A percentile compares a stretch with the other conserved stretches of the same genome.
These are phyloP conservation scores for Luperina nickerlii DNA, from an alignment of 2,888 invertebrate genomes.

Conservation along the genomic window DNA sequence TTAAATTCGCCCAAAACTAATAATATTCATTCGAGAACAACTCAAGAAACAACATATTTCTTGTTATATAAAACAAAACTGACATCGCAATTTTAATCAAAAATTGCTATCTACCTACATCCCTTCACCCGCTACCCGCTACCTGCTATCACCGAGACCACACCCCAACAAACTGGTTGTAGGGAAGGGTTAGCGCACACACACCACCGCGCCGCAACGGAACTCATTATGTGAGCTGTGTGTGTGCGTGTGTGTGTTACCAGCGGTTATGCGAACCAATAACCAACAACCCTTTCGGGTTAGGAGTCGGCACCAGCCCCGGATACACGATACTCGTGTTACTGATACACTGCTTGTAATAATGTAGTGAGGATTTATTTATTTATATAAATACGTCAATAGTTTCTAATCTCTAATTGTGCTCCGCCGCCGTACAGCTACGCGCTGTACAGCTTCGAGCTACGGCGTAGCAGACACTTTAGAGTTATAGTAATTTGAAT, in stretches of 20 bases:
- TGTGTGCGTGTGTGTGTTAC: constrained; percentile 52
- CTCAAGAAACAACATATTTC: background rate
- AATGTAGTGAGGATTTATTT: background rate
- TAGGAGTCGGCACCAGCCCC: constrained; percentile 60
- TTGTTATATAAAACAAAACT: background rate
- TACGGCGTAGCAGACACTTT: background rate
- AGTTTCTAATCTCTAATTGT: background rate
- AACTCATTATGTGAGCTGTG: constrained; percentile 55
- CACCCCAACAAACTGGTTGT: constrained; percentile 77
- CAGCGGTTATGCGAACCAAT: constrained; percentile 74
- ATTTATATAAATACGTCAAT: too few relatives aligned
- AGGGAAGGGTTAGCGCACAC: constrained; percentile 78
- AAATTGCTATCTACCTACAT: background rate
- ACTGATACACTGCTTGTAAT: background rate
- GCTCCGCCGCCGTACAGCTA: background rate
- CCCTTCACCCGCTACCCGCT: constrained; percentile 46
- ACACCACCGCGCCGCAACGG: constrained; percentile 61
- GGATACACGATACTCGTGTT: constrained; percentile 30
- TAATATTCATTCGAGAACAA: background rate
- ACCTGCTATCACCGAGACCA: constrained; percentile 59
- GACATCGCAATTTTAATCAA: background rate
- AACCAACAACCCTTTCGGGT: constrained; percentile 79
- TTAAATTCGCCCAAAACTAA: too few relatives aligned
- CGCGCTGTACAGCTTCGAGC: background rate
- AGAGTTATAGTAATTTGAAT: background rate